Percentiles rank a stretch among this genome's conserved stretches.
Conservation (phyloP, 2,797 vertebrate species). For the Phrynocephalus guinanensis region DNA sequence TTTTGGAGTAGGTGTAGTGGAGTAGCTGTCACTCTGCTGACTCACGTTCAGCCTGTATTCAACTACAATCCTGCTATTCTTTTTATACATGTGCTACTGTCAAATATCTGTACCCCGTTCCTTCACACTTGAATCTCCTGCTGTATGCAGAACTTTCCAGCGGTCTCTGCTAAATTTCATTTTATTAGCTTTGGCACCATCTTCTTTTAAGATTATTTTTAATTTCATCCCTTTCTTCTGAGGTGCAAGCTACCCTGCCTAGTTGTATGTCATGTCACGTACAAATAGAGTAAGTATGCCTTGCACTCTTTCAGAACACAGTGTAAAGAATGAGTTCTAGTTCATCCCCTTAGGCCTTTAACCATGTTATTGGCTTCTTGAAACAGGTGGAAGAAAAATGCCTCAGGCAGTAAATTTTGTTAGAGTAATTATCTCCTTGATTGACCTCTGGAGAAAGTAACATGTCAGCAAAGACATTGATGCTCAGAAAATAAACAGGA, state of each 20-base stretch:
- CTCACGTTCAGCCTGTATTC: background rate
- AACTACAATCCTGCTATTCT: background rate
- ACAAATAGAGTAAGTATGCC: background rate
- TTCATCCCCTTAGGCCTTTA: no score
- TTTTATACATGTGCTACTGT: background rate
- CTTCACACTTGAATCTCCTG: no score
- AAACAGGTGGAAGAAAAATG: background rate
- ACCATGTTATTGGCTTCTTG: background rate
- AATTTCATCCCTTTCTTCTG: background rate
- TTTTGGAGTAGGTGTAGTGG: background rate
- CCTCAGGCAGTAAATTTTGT: background rate
- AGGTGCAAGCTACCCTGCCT: background rate
- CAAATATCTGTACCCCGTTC: background rate
- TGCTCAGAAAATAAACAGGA: background rate
- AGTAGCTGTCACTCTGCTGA: background rate
- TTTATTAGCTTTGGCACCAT: background rate
- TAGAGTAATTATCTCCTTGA: slow-evolving; percentile 4
- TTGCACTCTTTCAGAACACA: background rate
- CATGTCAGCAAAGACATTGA: slow-evolving; percentile 4
- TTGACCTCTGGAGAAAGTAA: background rate
- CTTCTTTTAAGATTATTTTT: background rate
- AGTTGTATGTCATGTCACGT: background rate
- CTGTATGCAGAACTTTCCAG: background rate
- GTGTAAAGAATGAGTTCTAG: background rate
- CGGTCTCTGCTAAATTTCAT: background rate